Evolutionary conservation across 2,888 invertebrate genomes (phyloP).

Genomic region (Mesochorus sp.): DNA sequence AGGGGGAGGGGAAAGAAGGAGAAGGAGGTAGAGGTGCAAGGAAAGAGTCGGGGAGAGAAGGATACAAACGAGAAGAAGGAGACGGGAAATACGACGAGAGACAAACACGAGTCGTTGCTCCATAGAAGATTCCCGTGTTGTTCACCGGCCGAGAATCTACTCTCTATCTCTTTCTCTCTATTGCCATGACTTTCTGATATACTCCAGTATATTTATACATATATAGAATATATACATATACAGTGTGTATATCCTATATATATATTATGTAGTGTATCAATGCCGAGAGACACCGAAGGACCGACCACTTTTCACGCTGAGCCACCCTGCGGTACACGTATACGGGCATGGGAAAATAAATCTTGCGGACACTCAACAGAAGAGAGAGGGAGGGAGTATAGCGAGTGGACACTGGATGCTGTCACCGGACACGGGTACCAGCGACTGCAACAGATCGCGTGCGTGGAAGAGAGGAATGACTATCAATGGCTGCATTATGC

Average conservation of each 20-base stretch:
- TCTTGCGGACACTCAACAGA: conserved; percentile 80
- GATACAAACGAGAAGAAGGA: neutral
- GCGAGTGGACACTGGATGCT: conserved; percentile 79
- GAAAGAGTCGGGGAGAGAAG: conserved; percentile 3
- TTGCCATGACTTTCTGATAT: conserved; percentile 9
- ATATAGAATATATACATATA: conserved; percentile 8
- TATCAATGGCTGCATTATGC: conserved; percentile 81
- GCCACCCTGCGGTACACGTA: conserved; percentile 71
- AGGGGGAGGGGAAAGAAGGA: neutral
- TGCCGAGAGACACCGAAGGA: conserved; percentile 47
- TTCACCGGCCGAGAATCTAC: conserved; percentile 9
- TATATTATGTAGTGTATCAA: conserved; percentile 38
- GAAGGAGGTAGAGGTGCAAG: neutral
- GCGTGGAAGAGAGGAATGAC: conserved; percentile 80
- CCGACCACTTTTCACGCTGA: conserved; percentile 68
- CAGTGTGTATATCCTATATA: neutral
- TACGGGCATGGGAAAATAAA: conserved; percentile 79
- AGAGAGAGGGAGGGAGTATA: conserved; percentile 64
- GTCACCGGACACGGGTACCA: conserved; percentile 81
- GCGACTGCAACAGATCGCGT: conserved; percentile 80
- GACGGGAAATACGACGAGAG: conserved; percentile 42
- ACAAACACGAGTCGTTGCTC: conserved; percentile 25
- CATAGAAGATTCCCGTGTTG: conserved; percentile 35
- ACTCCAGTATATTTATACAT: neutral
- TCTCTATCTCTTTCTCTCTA: conserved; percentile 31